A percentile compares a stretch with the other conserved stretches of the same genome.
Conservation (phyloP, 2,797 vertebrate genomes). For the Okamejei kenojei region DNA sequence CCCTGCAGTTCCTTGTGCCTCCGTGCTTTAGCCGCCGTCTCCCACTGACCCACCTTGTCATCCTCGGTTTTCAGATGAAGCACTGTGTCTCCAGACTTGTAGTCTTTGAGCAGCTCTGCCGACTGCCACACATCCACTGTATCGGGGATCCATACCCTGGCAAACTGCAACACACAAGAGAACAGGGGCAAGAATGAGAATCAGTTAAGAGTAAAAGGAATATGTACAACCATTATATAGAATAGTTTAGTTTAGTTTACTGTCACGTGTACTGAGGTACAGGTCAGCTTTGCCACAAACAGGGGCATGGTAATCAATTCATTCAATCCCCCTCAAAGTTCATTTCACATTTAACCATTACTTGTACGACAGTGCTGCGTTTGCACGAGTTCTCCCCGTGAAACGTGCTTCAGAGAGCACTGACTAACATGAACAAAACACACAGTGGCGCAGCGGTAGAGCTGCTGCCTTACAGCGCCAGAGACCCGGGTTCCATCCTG, state of each 20-base stretch:
- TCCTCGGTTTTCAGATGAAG: constrained; percentile 83
- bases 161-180: constrained; percentile 64
- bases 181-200: neutral
- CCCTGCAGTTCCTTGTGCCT: too few relatives aligned
- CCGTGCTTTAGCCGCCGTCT: neutral
- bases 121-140: constrained; percentile 95
- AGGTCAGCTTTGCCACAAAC: too few relatives aligned
- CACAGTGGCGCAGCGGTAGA: too few relatives aligned
- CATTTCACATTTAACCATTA: neutral
- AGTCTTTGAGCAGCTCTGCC: constrained; percentile 86
- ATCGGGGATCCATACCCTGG: constrained; percentile 96
- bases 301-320: too few relatives aligned
- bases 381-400: neutral
- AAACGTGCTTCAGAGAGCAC: neutral
- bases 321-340: too few relatives aligned
- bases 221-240: neutral
- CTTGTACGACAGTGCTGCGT: neutral
- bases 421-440: too few relatives aligned
- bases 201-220: neutral
- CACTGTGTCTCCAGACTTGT: constrained; percentile 75
- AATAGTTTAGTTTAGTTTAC: neutral
- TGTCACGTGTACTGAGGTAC: too few relatives aligned
- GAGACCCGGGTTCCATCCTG: too few relatives aligned
- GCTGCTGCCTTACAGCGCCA: too few relatives aligned
- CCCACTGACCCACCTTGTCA: constrained; percentile 59